Percentiles rank a stretch among this genome's conserved stretches.
Evolutionary conservation across 2,797 vertebrate species (phyloP).

Genomic region (Schizopygopsis pylzovi): DNA sequence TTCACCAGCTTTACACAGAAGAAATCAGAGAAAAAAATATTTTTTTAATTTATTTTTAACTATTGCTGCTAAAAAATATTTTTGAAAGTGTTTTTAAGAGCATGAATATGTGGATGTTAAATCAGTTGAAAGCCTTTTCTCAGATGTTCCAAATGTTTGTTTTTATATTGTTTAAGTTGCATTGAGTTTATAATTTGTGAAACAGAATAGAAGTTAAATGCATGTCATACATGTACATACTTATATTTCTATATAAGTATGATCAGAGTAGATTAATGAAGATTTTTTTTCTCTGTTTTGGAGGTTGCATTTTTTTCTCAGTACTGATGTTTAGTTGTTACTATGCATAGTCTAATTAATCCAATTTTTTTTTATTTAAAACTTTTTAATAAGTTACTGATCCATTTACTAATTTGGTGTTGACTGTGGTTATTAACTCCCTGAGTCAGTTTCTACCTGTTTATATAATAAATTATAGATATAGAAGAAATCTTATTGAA

Average conservation of each 20-base stretch:
- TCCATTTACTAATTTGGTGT: neutral
- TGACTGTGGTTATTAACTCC: neutral
- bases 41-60: neutral
- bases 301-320: conserved; percentile 15
- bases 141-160: neutral
- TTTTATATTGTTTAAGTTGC: neutral
- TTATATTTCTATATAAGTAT: conserved; percentile 7
- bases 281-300: neutral
- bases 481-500: neutral
- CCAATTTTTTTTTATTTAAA: neutral
- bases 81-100: neutral
- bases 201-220: neutral
- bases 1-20: neutral
- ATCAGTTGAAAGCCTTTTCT: neutral
- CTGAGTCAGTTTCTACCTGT: neutral
- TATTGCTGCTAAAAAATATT: neutral
- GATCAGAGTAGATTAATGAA: neutral
- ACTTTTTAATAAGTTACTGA: neutral
- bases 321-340: neutral
- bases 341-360: neutral
- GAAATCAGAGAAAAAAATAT: neutral
- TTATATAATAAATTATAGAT: neutral
- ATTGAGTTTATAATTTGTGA: neutral
- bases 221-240: conserved; percentile 8
- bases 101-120: neutral